Base-by-base conservation (phyloP, 2,113 vertebrate genomes). In the Rousettus leschenaultii region DNA sequence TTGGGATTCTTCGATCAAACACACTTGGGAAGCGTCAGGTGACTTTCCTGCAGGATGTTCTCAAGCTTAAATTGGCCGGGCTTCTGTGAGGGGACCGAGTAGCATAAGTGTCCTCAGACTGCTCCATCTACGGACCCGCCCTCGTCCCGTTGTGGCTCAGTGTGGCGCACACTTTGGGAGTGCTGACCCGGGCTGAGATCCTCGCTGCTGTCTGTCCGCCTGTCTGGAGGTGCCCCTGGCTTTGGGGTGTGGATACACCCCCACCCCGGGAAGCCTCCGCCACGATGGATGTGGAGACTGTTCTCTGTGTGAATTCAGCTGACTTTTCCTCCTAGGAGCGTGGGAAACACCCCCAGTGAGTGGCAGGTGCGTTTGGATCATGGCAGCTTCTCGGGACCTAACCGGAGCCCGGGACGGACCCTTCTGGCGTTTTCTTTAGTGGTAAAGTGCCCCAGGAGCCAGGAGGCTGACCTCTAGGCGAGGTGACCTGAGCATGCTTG, bases 261-360 rank as follows among this genome's bases (percentile, higher is more conserved):
- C 2, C 28, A 45, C 43, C 14, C 11, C 2, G 21, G 21, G 61
- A n/a, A 11, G 15, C 28, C 4, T 12, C 68, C 2, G 55, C 45
- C 40, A 1, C 18, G 6, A 19, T 6, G 24, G 38, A 16, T 6
- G 0, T 0, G 3, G 61, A 61, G 48, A n/a, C 13, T 0, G 0
- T 26, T 5, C 5, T 70, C 40, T 4, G 1, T 15, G n/a, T n/a
- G 21, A 57, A 15, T 7, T 15, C 3, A 0, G 3, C 7, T 0
- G 28, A 48, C 24, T 38, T 48, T 30, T 84, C 30, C 86, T 45
- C 6, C 11, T 0, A 4, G 26, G 21, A 9, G 55, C 6, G n/a
- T 13, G 35, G 65, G n/a, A 55, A 7, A 57, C 0, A 2, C 22
- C 16, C 43, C 12, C 30, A 12, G 4, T 14, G 24, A 51, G 38